Evolutionary conservation across 2,888 invertebrate genomes (phyloP).

Genomic region (Coronaproctus castanopsis): DNA sequence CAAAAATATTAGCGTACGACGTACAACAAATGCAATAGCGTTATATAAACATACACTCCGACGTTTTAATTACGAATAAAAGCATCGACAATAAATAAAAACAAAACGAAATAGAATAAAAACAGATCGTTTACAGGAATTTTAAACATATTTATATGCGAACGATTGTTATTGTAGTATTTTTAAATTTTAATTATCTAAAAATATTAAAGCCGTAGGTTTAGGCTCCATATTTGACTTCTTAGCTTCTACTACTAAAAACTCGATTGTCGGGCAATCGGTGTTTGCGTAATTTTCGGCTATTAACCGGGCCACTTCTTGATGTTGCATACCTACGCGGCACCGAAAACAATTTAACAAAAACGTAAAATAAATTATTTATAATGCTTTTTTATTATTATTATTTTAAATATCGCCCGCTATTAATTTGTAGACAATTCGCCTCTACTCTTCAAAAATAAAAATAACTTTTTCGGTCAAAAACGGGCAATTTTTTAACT

Average conservation of each 20-base stretch:
- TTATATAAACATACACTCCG: not conserved
- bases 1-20: no score
- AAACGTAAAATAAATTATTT: no score
- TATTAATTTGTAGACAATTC: not conserved
- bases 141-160: no score
- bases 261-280: constrained; percentile 72
- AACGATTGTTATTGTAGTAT: no score
- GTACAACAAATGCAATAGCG: not conserved
- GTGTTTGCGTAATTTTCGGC: constrained; percentile 82
- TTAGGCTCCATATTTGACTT: constrained; percentile 80
- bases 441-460: not conserved
- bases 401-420: not conserved
- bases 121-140: no score
- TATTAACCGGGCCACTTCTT: constrained; percentile 76
- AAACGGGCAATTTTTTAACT: no score
- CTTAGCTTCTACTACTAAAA: constrained; percentile 80
- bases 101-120: no score
- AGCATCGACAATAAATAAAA: not conserved
- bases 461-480: not conserved
- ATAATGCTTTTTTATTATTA: not conserved
- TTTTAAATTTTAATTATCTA: constrained; percentile 39
- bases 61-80: not conserved
- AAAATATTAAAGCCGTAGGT: constrained; percentile 71
- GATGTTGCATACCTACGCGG: constrained; percentile 61
- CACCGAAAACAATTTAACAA: constrained; percentile 25